Conservation (phyloP, 2,797 vertebrate genomes). For the Tenualosa ilisha region DNA sequence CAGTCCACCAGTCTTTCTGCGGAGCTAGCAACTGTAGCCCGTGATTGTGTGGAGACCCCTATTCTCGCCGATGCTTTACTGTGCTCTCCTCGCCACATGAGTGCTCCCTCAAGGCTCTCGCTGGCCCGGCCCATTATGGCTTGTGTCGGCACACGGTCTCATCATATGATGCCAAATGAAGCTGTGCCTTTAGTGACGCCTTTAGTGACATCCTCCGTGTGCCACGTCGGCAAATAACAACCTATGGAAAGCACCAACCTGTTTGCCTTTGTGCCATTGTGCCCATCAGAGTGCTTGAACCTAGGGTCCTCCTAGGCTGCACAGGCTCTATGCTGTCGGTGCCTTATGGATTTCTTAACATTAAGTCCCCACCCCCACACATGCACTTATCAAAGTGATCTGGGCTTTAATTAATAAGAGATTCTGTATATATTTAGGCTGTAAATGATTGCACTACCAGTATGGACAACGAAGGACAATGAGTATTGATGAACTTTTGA, state of each 20-base stretch:
- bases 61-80: neutral
- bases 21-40: neutral
- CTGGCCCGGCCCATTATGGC: neutral
- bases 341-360: neutral
- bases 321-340: neutral
- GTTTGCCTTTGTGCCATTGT: neutral
- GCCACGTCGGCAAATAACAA: neutral
- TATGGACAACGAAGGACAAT: neutral
- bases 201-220: neutral
- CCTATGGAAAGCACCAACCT: conserved; percentile 4
- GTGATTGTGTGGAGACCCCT: neutral
- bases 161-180: neutral
- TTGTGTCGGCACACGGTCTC: neutral
- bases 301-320: neutral
- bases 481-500: no score
- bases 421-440: neutral
- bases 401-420: neutral
- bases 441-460: neutral
- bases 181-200: neutral
- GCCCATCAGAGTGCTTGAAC: neutral
- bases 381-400: neutral
- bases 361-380: neutral
- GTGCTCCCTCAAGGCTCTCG: neutral
- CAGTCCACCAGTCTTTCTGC: neutral
- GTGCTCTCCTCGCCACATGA: neutral